phyloP scores from a whole-genome alignment of 2,113 vertebrate species.

The Urocitellus parryii region DNA sequence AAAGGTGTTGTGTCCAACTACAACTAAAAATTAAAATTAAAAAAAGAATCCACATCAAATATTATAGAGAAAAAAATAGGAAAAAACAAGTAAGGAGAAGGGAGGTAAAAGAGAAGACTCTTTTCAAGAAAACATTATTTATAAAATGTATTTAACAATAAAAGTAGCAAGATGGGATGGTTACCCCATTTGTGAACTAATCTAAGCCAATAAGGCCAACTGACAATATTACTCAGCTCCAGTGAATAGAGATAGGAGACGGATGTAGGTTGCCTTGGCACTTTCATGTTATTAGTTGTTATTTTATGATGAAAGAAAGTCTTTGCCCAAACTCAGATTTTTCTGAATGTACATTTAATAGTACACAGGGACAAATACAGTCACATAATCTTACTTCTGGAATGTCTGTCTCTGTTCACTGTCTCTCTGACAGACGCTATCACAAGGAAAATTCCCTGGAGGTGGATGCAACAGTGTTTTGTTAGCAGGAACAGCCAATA shows the following conservation, averaged over 20 bases:
- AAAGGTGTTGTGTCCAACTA: too few relatives aligned
- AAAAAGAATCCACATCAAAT: conserved; percentile 13
- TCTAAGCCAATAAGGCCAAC: background rate
- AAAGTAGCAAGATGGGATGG: background rate
- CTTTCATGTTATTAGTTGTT: background rate
- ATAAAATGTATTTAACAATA: background rate
- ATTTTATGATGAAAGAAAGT: conserved; percentile 6
- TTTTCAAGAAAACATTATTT: background rate
- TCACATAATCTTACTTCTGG: background rate
- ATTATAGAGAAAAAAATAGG: background rate
- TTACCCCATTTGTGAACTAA: background rate
- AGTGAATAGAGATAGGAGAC: background rate
- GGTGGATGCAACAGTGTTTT: background rate
- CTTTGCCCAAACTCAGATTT: background rate
- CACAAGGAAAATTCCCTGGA: background rate
- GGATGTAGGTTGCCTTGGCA: background rate
- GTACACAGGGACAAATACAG: background rate
- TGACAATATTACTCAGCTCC: background rate
- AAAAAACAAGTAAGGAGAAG: background rate
- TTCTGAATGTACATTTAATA: background rate
- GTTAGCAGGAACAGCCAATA: background rate
- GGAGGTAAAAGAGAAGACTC: background rate
- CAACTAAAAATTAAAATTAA: too few relatives aligned
- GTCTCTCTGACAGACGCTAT: background rate
- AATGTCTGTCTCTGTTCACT: background rate